Evolutionary conservation across 2,113 vertebrate genomes (phyloP), one percentile per base, ranked within the genome.

Genomic region (Cavia porcellus): DNA sequence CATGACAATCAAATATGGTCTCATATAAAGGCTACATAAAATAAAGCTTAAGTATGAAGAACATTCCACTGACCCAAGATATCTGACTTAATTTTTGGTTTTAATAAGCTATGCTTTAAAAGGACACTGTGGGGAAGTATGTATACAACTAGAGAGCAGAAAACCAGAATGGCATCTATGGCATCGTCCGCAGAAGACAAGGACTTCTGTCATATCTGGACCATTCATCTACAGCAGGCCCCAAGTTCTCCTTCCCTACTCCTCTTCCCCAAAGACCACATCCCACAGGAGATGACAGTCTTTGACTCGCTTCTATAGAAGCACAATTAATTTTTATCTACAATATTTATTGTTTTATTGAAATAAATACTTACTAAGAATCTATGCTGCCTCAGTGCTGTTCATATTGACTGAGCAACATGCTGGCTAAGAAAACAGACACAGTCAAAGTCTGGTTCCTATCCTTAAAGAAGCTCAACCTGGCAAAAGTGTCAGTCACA

Each of bases 21-120:
- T 97, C 90, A 85, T 50, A n/a, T 50, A 85, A 87, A 95, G 86
- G 35, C 14, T 66, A 96, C 5, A 77, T 50, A 45, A 95, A 92
- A 35, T 35, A 77, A 88, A 64, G 57, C 14, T 87, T 96, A 90
- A 57, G 57, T 91, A 66, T 4, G 47, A 68, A 66, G 32, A 86
- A 79, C 85, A 68, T 70, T 35, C 42, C 5, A 86, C 15, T 95
- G 90, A 81, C 59, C 6, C 6, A 89, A 92, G n/a, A 61, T 42
- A 72, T 0, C 1, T 61, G 50, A 17, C 85, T 35, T 87, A 20
- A 42, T 74, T 89, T 64, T 52, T 59, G 70, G 32, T 77, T 32
- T 64, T 66, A 79, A 96, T 20, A 92, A 82, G 19, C 17, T 80
- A 89, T 8, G 14, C 45, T 86, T 92, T 24, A 50, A 59, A 86